Percentiles rank a stretch among this genome's conserved stretches.
These are phyloP conservation scores for Anoura caudifer DNA, from an alignment of 2,113 vertebrate species.

Conservation along the genomic window DNA sequence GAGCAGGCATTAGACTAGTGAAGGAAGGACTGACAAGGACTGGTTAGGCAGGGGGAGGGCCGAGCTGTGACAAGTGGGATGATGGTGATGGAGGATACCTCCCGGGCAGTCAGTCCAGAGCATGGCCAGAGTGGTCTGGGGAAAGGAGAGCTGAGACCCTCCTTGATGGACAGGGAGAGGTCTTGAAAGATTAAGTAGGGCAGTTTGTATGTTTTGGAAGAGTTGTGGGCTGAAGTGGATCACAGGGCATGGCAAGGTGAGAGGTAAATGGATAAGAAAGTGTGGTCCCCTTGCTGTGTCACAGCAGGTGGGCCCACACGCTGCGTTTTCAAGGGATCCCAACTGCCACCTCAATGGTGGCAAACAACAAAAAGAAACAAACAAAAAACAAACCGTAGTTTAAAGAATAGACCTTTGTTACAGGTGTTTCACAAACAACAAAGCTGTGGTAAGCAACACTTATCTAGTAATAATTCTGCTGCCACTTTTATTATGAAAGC, in stretches of 20 bases:
- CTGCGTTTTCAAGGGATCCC: background rate
- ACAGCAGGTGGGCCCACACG: background rate
- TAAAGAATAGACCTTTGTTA: background rate
- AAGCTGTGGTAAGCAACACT: background rate
- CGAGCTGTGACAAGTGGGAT: background rate
- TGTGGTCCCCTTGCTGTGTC: background rate
- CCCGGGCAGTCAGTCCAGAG: background rate
- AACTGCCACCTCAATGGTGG: background rate
- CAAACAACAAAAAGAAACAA: background rate
- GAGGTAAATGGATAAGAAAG: background rate
- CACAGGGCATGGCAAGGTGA: too few relatives aligned
- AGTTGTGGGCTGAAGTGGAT: background rate
- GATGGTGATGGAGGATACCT: too few relatives aligned
- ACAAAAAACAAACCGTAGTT: background rate
- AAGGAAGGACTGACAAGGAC: background rate
- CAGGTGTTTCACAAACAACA: background rate
- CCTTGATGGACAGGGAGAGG: background rate
- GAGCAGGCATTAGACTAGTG: background rate
- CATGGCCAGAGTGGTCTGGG: background rate
- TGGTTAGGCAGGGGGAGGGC: background rate
- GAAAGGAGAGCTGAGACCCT: background rate
- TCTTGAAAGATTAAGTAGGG: background rate
- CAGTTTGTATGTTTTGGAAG: background rate
- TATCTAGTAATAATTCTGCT: background rate
- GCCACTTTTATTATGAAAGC: conserved; percentile 39